A percentile compares a stretch with the other conserved stretches of the same genome.
Conservation (phyloP, 2,113 vertebrate species). For the Seriola quinqueradiata region DNA sequence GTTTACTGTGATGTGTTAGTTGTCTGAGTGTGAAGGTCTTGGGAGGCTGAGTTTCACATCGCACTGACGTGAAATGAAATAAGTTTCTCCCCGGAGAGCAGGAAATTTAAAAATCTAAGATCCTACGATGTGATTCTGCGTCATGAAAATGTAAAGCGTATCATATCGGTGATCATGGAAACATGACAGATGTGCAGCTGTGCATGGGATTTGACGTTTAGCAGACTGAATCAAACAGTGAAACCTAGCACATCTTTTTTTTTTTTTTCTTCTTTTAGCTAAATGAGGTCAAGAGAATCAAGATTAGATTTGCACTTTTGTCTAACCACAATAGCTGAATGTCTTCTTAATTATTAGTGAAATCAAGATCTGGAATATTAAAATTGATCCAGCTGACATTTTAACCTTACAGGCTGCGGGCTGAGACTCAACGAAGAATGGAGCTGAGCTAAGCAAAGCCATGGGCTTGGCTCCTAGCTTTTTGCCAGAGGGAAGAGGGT, state of each 20-base stretch:
- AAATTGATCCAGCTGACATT: constrained; percentile 23
- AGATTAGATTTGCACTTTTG: constrained; percentile 12
- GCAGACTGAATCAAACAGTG: constrained; percentile 2
- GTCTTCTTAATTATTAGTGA: background rate
- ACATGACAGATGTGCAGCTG: constrained; percentile 6
- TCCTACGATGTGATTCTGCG: background rate
- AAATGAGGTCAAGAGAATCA: background rate
- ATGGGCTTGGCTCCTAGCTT: constrained; percentile 17
- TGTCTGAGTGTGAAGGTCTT: background rate
- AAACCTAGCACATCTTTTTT: constrained; percentile 2
- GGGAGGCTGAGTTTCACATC: background rate
- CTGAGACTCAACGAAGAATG: constrained; percentile 18
- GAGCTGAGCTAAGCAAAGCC: constrained; percentile 15
- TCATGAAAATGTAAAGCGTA: constrained; percentile 7
- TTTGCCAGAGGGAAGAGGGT: background rate
- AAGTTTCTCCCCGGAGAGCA: background rate
- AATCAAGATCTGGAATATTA: constrained; percentile 20
- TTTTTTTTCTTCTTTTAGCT: no score
- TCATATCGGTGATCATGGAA: background rate
- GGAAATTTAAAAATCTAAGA: constrained; percentile 3
- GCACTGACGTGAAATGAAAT: background rate
- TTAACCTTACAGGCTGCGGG: constrained; percentile 13
- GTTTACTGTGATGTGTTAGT: background rate
- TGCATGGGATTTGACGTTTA: background rate
- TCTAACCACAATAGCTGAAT: background rate